Evolutionary conservation across 2,113 vertebrate species (phyloP), one percentile per base, ranked within the genome.

Genomic region (Rhabdomys dilectus): DNA sequence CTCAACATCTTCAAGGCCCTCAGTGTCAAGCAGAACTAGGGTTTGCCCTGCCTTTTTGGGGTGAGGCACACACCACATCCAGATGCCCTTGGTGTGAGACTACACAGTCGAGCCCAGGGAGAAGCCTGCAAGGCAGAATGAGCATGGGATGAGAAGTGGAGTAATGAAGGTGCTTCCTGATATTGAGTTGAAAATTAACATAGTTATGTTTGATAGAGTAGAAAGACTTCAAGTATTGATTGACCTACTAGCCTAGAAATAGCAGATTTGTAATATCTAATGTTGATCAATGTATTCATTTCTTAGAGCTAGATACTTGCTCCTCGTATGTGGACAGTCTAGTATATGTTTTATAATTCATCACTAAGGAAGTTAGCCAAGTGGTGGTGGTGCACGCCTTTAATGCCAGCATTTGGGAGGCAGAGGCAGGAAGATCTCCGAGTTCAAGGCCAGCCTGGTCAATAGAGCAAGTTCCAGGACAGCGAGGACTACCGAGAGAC

Each of bases 1-100:
- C 89, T 97, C 89, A 42, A 98, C 86, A 45, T 98, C 98, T 39
- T 97, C 98, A 16, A 98, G 91, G 0, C 98, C 98, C 7, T 98
- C 98, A 0, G 98, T 98, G 78, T 98, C 97, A 84, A 98, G 96
- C 26, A 99, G 97, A 86, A 98, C 97, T n/a, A 99, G 60, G 8
- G 82, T 96, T 2, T 84, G 91, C 3, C 94, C 31, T 66, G 82
- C 2, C 60, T 95, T 97, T 15, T 24, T 1, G 2, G 98, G 98
- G 16, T 99, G 98, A 84, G 97, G 97, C 42, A 98, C 92, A 95
- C 98, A 98, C 98, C 98, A 98, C 94, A 98, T 98, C 98, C 98
- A 98, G 95, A 98, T 98, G 4, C 98, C 98, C 66, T 98, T 98
- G 11, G 98, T 99, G 78, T 98, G 97, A 21, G 98, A 97, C 85